phyloP scores from a whole-genome alignment of 2,113 vertebrate species.

The Mormyrus iriodes region DNA sequence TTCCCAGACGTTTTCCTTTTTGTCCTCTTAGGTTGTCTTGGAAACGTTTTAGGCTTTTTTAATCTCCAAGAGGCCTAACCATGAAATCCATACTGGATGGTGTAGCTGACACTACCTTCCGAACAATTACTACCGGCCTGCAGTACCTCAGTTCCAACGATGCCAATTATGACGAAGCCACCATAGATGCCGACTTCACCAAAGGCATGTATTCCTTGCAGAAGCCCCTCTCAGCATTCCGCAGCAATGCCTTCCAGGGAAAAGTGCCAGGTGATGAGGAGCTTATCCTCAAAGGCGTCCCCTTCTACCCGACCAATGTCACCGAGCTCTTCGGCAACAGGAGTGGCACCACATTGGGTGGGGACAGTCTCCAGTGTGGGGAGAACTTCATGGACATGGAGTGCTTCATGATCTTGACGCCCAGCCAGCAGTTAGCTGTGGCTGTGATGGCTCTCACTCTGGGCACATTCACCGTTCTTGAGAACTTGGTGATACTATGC shows the following conservation, averaged over 20 bases:
- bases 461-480: slow-evolving; percentile 93
- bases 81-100: slow-evolving; percentile 95
- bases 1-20: slow-evolving; percentile 35
- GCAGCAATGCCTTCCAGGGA: slow-evolving; percentile 81
- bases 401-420: slow-evolving; percentile 98
- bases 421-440: slow-evolving; percentile 91
- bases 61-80: slow-evolving; percentile 58
- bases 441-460: slow-evolving; percentile 87
- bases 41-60: slow-evolving; percentile 40
- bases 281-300: slow-evolving; percentile 70
- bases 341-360: slow-evolving; percentile 75
- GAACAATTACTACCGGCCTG: slow-evolving; percentile 94
- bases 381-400: slow-evolving; percentile 99
- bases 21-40: slow-evolving; percentile 47
- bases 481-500: slow-evolving; percentile 89
- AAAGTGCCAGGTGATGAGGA: slow-evolving; percentile 83
- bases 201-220: slow-evolving; percentile 82
- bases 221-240: slow-evolving; percentile 88
- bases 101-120: slow-evolving; percentile 95
- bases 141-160: slow-evolving; percentile 88
- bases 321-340: slow-evolving; percentile 85
- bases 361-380: slow-evolving; percentile 82
- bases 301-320: slow-evolving; percentile 78
- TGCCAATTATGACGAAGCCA: slow-evolving; percentile 82
- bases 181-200: slow-evolving; percentile 70